Evolutionary conservation across 2,113 vertebrate genomes (phyloP), one percentile per base, ranked within the genome.

Genomic region (Hippopotamus amphibius): DNA sequence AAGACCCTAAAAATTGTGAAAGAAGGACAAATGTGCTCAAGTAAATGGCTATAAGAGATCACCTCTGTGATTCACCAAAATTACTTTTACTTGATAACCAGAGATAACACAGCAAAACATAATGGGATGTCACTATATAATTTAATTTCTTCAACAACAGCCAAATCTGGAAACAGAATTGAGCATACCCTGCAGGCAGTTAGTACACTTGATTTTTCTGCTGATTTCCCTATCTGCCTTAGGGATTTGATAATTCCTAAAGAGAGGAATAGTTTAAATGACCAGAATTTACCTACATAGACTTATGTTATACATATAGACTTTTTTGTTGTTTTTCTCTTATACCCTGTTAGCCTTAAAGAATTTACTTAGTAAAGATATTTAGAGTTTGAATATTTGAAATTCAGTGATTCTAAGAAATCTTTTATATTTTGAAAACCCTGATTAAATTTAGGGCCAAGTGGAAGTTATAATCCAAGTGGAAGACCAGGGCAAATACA

Each of bases 81-180:
- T 95, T 95, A 71, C 81, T 81, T 93, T 94, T 92, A 76, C 43
- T 81, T 61, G 46, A 79, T 96, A 93, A 72, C 30, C 76, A 92
- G 43, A 66, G 41, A 76, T 91, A 77, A 81, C 71, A 85, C 71
- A 93, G 53, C 53, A 97, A 80, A 91, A 57, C 74, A 92, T 89
- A 48, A 48, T 41, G 19, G 83, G 72, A 83, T 87, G 37, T 93
- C 94, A 92, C 63, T 69, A 2, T 57, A 26, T 97, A 91, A 97
- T 93, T 89, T 82, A 41, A 85, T 97, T 95, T 96, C 57, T 46
- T 95, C 69, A 74, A 63, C 93, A 92, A 46, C 30, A 96, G 69
- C 84, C 81, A 89, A 74, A 90, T 96, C 88, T 94, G 63, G 83
- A 97, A 96, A 94, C 74, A 89, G 71, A 92, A 97, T 90, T 80